Evolutionary conservation across 2,888 invertebrate genomes (phyloP).

Genomic region (Cotesia congregata): DNA sequence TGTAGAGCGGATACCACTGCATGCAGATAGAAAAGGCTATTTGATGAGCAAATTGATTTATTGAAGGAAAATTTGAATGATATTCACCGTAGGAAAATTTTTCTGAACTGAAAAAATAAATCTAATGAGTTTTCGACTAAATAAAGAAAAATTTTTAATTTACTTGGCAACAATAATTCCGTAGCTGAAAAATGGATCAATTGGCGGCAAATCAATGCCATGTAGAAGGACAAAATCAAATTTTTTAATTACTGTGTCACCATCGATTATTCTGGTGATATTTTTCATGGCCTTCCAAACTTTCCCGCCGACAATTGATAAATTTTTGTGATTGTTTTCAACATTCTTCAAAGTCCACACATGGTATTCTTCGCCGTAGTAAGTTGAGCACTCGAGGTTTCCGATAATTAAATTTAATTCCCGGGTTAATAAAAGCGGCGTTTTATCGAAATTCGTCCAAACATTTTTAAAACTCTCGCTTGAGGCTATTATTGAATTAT

Average conservation of each 20-base stretch:
- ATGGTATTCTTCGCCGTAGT: background rate
- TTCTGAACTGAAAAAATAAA: background rate
- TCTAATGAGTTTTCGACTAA: background rate
- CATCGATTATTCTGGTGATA: background rate
- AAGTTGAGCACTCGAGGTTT: background rate
- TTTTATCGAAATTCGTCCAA: background rate
- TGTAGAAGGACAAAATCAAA: background rate
- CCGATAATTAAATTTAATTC: background rate
- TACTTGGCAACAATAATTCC: background rate
- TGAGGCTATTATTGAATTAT: background rate
- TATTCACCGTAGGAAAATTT: background rate
- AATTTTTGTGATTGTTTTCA: background rate
- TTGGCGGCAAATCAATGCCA: background rate
- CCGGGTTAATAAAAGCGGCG: background rate
- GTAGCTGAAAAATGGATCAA: background rate
- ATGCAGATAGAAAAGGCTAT: background rate
- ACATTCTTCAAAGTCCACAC: background rate
- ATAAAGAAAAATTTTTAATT: background rate
- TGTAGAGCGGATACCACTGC: background rate
- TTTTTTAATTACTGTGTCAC: background rate
- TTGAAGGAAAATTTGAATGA: background rate
- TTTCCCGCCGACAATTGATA: background rate
- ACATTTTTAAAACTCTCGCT: background rate
- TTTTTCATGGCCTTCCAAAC: background rate
- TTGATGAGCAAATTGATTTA: background rate